phyloP scores from a whole-genome alignment of 2,888 invertebrate species.

The Mechanitis messenoides region DNA sequence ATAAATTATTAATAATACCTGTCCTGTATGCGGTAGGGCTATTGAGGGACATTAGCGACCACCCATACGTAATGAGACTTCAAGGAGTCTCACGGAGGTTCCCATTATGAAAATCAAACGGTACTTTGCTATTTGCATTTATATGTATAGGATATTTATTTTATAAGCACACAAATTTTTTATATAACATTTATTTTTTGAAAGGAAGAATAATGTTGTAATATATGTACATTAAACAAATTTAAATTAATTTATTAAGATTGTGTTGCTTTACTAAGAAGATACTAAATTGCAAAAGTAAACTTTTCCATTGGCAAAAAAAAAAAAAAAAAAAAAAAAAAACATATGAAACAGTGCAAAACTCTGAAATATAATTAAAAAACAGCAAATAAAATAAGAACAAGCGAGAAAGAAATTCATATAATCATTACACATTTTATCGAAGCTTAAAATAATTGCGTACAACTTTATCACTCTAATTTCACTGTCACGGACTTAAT shows the following conservation, averaged over 20 bases:
- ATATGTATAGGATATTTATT: neutral
- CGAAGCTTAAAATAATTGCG: constrained; percentile 7
- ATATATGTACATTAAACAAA: too few species aligned
- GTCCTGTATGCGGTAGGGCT: constrained; percentile 31
- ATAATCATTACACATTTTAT: constrained; percentile 5
- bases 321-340: too few species aligned
- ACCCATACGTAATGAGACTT: constrained; percentile 45
- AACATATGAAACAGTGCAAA: too few species aligned
- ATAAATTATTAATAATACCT: constrained; percentile 26
- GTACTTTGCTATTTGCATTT: constrained; percentile 2
- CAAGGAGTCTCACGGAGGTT: constrained; percentile 6
- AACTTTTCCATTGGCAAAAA: too few species aligned
- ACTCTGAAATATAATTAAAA: neutral
- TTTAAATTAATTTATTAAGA: too few species aligned
- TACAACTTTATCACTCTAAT: constrained; percentile 36
- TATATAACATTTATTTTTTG: too few species aligned
- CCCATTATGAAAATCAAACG: constrained; percentile 7
- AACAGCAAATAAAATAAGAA: neutral
- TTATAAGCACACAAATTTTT: neutral
- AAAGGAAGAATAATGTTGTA: too few species aligned
- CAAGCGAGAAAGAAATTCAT: neutral
- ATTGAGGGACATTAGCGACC: constrained; percentile 48
- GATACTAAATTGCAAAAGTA: too few species aligned
- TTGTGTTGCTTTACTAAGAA: too few species aligned
- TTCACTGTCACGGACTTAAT: constrained; percentile 47